Conservation (phyloP, 2,888 invertebrate genomes). For the Polydesmus complanatus region DNA sequence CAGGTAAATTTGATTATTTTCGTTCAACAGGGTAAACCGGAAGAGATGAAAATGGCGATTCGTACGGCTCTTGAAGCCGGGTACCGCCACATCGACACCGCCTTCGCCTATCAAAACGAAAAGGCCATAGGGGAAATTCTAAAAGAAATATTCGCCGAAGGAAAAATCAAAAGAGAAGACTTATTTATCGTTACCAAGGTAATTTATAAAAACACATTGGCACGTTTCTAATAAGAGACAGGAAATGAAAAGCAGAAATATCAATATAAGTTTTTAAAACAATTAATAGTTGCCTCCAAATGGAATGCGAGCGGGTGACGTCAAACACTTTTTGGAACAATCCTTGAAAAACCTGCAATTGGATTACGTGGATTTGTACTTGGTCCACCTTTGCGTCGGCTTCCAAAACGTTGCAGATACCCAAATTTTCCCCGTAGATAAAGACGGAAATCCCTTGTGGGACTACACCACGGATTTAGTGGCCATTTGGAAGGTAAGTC, state of each 20-base stretch:
- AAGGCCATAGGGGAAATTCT: slow-evolving; percentile 30
- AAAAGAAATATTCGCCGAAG: slow-evolving; percentile 25
- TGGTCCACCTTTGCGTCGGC: slow-evolving; percentile 62
- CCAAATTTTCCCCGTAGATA: slow-evolving; percentile 46
- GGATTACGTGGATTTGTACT: slow-evolving; percentile 67
- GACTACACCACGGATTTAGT: slow-evolving; percentile 55
- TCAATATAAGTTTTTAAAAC: background rate
- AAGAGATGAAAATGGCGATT: slow-evolving; percentile 28
- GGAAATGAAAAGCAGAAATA: background rate
- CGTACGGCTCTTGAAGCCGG: slow-evolving; percentile 28
- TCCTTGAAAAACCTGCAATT: slow-evolving; percentile 55
- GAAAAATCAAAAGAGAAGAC: slow-evolving; percentile 29
- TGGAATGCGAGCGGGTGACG: slow-evolving; percentile 52
- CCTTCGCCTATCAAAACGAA: slow-evolving; percentile 30
- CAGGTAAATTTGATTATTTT: no score
- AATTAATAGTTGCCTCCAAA: slow-evolving; percentile 29
- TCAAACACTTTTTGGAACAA: slow-evolving; percentile 49
- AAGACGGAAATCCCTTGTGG: slow-evolving; percentile 39
- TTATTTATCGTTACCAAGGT: slow-evolving; percentile 33
- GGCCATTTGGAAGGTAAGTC: slow-evolving; percentile 48
- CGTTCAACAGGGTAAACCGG: slow-evolving; percentile 26
- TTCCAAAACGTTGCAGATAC: slow-evolving; percentile 46
- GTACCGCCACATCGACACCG: slow-evolving; percentile 33
- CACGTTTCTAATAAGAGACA: background rate
- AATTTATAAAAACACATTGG: no score